Evolutionary conservation across 2,113 vertebrate genomes (phyloP), one percentile per base, ranked within the genome.

Genomic region (Argyrosomus japonicus): DNA sequence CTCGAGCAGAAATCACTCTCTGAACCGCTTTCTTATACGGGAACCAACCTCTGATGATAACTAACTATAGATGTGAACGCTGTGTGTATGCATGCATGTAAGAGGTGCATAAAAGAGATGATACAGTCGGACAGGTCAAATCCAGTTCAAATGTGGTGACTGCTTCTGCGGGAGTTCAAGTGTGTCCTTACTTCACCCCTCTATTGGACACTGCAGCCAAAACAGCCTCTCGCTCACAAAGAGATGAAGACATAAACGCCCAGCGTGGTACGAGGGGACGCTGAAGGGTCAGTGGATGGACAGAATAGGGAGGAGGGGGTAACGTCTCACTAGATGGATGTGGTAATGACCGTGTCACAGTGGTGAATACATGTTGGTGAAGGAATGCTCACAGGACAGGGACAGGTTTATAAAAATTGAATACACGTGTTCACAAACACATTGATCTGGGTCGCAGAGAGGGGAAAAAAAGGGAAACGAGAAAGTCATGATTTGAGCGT

Each of bases 101-200:
- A 43, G 17, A 75, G 70, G 71, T 2, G 29, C 23, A 56, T 29
- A 12, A 77, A 84, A 80, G 56, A 63, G 40, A 68, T 27, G 25
- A 54, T 87, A 25, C 2, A 70, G 82, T 56, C 64, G 53, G 19
- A 56, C 63, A 54, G 89, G 86, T 87, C 89, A 92, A 88, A 91
- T 87, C 25, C 70, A 89, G 90, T 85, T 92, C 87, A 92, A 80
- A 89, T 27, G 17, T 61, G 51, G 68, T 83, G 13, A 82, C 85
- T 64, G 68, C 79, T 87, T 81, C 75, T 68, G 71, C 77, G 81
- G 82, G 90, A 94, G 93, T 94, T 93, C 93, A 93, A 93, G 93
- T 92, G 88, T 91, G 88, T 77, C 86, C 83, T 27, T 47, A 51
- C 80, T 83, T 92, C 88, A 84, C 77, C 83, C 68, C 81, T 12